Base-by-base conservation (phyloP, 2,113 vertebrate genomes). In the Perca fluviatilis region DNA sequence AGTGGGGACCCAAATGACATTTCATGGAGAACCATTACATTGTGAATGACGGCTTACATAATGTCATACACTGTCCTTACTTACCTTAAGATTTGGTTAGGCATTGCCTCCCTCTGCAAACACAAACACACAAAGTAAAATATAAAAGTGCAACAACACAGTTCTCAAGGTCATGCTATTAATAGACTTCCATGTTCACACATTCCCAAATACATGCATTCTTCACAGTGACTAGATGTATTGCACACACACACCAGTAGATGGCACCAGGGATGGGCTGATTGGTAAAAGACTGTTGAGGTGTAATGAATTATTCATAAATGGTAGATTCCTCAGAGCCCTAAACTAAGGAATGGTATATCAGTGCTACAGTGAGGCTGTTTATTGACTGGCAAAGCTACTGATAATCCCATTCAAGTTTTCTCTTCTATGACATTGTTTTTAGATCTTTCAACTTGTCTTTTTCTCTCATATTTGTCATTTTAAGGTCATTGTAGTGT, bases 81-180 rank as follows among this genome's bases (percentile, higher is more conserved):
- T 85, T 57, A 92, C 93, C 77, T 75, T 73, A 63, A 43, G 12
- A 75, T 65, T 74, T 66, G n/a, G 46, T 92, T 93, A 94, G 76
- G 94, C 93, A 25, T 94, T 93, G 7, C 93, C 94, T 86, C 86
- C 93, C 69, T 94, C 93, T 95, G 89, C 18, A 80, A 77, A 84
- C 58, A 82, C 25, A 85, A 1, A 88, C 74, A 71, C 0, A 77
- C 1, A 80, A 16, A 86, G 43, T 84, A 51, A 85, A 77, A 58
- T 33, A n/a, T 50, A 30, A 74, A 85, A 71, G 23, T 27, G 63
- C 43, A 16, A 19, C 56, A 65, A 69, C 62, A 74, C 0, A 30
- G 47, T 49, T 62, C 23, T 89, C 86, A 91, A 88, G 84, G 84
- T 88, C 85, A 79, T 54, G 63, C 83, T 89, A 88, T 89, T 81